A percentile compares a stretch with the other conserved stretches of the same genome.
Evolutionary conservation across 2,797 vertebrate genomes (phyloP).

Genomic region (Myoxocephalus aenaeus): DNA sequence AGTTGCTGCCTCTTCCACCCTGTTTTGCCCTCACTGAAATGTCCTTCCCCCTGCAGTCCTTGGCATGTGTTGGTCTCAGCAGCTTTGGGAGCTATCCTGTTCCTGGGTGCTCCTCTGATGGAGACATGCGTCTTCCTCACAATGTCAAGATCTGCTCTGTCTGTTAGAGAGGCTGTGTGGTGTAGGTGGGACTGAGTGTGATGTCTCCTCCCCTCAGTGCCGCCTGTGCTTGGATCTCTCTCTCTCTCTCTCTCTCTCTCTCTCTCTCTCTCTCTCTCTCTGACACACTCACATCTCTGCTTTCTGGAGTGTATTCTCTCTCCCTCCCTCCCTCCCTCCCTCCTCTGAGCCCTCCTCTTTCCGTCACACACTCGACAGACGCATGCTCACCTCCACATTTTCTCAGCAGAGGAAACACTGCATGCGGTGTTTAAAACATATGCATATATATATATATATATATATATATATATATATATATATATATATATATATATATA

Average conservation of each 20-base stretch:
- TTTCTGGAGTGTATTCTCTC: slow-evolving; percentile 34
- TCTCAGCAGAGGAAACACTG: background rate
- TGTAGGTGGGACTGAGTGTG: slow-evolving; percentile 58
- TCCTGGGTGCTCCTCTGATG: slow-evolving; percentile 56
- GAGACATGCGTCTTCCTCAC: slow-evolving; percentile 62
- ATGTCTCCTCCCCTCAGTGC: slow-evolving; percentile 64
- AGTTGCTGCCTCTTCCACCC: slow-evolving; percentile 18
- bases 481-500: too few relatives aligned
- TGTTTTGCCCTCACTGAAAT: slow-evolving; percentile 31
- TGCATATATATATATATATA: too few relatives aligned
- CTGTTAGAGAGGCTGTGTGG: slow-evolving; percentile 40
- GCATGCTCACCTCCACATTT: slow-evolving; percentile 42
- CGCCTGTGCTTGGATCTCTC: slow-evolving; percentile 64
- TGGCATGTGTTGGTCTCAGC: slow-evolving; percentile 51
- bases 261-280: slow-evolving; percentile 33
- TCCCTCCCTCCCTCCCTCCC: background rate
- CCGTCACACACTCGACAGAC: slow-evolving; percentile 45
- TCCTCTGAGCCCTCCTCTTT: slow-evolving; percentile 53
- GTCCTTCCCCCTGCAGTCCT: slow-evolving; percentile 57
- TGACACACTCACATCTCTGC: slow-evolving; percentile 26
- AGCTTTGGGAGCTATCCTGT: slow-evolving; percentile 47
- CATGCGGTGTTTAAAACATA: background rate
- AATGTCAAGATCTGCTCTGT: slow-evolving; percentile 49
- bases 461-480: too few relatives aligned
- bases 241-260: slow-evolving; percentile 35